Conservation (phyloP, 2,113 vertebrate species). For the Notothenia rossii region DNA sequence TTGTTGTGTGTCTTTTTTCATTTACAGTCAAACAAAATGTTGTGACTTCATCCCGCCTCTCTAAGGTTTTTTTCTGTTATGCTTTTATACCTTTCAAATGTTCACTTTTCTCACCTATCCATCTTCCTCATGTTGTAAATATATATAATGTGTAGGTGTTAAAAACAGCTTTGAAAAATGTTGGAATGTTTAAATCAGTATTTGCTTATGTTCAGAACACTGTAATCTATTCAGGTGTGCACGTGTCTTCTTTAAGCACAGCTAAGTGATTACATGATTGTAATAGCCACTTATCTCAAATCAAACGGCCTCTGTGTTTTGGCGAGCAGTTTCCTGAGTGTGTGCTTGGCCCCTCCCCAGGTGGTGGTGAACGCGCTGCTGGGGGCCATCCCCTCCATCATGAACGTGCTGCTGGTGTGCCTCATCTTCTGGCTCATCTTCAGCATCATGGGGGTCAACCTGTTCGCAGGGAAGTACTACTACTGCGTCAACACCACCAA, state of each 20-base stretch:
- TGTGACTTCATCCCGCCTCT: conserved; percentile 89
- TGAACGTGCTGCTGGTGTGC: conserved; percentile 99
- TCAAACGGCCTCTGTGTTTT: conserved; percentile 15
- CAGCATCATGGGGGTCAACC: conserved; percentile 99
- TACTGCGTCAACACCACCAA: conserved; percentile 93
- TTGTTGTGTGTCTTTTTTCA: conserved; percentile 87
- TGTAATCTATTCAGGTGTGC: conserved; percentile 25
- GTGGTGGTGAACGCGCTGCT: conserved; percentile 98
- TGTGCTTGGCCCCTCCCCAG: conserved; percentile 73
- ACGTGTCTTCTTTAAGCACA: conserved; percentile 18
- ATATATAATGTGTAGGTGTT: conserved; percentile 22
- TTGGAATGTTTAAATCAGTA: conserved; percentile 7
- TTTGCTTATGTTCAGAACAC: conserved; percentile 15
- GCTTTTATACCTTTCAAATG: conserved; percentile 79
- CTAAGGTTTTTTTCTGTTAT: conserved; percentile 90
- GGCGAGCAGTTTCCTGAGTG: conserved; percentile 21
- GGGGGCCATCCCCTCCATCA: conserved; percentile 98
- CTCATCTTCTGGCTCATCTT: conserved; percentile 99
- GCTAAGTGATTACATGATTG: conserved; percentile 60
- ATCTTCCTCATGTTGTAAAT: conserved; percentile 57
- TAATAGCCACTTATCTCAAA: conserved; percentile 33
- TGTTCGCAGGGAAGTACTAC: conserved; percentile 97
- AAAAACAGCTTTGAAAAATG: conserved; percentile 23
- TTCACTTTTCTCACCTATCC: conserved; percentile 60
- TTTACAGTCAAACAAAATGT: conserved; percentile 88